A percentile compares a stretch with the other conserved stretches of the same genome.
Evolutionary conservation across 30 jellyfish, hydroid and myxozoan genomes (phyloP).

Genomic region (Turritopsis dohrnii): DNA sequence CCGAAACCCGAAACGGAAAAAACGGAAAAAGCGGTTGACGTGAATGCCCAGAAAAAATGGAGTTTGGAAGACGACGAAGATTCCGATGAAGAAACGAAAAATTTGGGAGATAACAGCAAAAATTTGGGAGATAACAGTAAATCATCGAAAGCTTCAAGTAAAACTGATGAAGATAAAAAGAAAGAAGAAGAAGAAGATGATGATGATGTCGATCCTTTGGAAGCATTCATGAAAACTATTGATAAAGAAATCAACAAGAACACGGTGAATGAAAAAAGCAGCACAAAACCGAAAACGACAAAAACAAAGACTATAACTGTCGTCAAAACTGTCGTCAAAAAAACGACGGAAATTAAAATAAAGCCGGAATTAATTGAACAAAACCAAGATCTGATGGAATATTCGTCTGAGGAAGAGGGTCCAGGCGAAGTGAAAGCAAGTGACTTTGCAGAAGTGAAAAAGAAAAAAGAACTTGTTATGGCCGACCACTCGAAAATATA

Average conservation of each 20-base stretch:
- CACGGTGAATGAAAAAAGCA: constrained; percentile 26
- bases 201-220: constrained; percentile 91
- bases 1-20: constrained; percentile 20
- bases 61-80: constrained; percentile 91
- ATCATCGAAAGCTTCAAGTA: neutral
- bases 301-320: constrained; percentile 59
- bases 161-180: constrained; percentile 13
- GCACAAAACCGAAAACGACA: constrained; percentile 17
- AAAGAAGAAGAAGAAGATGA: constrained; percentile 39
- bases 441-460: constrained; percentile 65
- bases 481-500: constrained; percentile 93
- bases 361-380: constrained; percentile 98
- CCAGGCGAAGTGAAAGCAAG: constrained; percentile 62
- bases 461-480: constrained; percentile 75
- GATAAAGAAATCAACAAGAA: constrained; percentile 73
- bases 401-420: constrained; percentile 89
- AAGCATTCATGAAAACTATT: constrained; percentile 90
- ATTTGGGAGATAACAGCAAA: no score
- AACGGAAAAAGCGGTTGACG: neutral
- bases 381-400: constrained; percentile 92
- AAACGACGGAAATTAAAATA: constrained; percentile 16
- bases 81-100: constrained; percentile 67
- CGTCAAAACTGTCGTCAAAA: constrained; percentile 90
- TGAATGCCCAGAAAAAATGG: constrained; percentile 49
- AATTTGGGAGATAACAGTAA: neutral